Conservation (phyloP, 2,888 invertebrate species). For the Tupiocoris notatus region DNA sequence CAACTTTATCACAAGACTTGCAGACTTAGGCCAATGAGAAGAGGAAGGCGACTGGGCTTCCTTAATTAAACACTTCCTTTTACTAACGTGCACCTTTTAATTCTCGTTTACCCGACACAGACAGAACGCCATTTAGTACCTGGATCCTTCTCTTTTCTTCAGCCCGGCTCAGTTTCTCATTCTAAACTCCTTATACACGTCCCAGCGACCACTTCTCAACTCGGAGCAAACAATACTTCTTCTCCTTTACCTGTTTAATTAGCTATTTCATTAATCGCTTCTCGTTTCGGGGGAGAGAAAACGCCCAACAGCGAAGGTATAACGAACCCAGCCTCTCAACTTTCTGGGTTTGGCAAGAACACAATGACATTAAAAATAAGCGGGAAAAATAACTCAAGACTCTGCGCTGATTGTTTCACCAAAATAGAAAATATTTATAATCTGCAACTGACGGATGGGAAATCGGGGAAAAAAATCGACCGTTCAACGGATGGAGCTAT, state of each 20-base stretch:
- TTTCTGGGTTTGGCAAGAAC: no score
- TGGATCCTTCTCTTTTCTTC: neutral
- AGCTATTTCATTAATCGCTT: conserved; percentile 29
- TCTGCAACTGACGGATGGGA: no score
- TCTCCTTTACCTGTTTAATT: conserved; percentile 25
- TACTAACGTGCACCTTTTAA: conserved; percentile 20
- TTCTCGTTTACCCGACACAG: neutral
- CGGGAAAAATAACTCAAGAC: no score
- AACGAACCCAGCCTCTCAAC: neutral
- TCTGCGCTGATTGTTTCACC: no score
- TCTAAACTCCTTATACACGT: neutral
- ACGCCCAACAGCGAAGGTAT: neutral
- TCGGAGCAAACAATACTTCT: conserved; percentile 20
- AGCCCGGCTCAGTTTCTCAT: conserved; percentile 1
- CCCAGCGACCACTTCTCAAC: neutral
- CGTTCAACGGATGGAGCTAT: no score
- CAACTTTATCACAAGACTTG: conserved; percentile 17
- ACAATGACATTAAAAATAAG: no score
- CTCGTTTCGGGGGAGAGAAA: conserved; percentile 18
- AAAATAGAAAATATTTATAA: no score
- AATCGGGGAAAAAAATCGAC: no score
- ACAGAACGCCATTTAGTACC: conserved; percentile 12
- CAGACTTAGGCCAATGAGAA: neutral
- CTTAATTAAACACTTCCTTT: conserved; percentile 35
- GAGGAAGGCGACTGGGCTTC: conserved; percentile 2